Conservation (phyloP, 2,797 vertebrate species). For the Coranthus polyacanthus region DNA sequence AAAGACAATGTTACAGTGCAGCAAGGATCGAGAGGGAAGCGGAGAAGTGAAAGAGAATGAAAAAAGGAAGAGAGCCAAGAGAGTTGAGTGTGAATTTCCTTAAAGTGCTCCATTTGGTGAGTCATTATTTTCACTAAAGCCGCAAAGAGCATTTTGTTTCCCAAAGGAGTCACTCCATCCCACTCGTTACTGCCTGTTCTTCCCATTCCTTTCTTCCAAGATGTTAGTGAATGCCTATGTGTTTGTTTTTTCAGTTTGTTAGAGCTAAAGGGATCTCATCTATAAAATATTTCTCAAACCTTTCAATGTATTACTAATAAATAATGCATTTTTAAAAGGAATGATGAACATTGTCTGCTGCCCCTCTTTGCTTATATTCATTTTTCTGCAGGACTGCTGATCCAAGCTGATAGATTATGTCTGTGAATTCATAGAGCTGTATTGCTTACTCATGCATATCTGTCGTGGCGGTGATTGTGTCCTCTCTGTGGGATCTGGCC, state of each 20-base stretch:
- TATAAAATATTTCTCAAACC: constrained; percentile 48
- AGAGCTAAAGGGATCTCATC: constrained; percentile 32
- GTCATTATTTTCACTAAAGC: constrained; percentile 86
- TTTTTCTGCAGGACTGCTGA: constrained; percentile 57
- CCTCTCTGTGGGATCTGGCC: constrained; percentile 62
- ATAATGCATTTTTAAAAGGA: constrained; percentile 39
- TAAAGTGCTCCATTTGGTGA: constrained; percentile 86
- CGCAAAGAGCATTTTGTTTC: constrained; percentile 83
- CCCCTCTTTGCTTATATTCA: constrained; percentile 34
- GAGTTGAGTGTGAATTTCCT: constrained; percentile 83
- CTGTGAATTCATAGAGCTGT: constrained; percentile 50
- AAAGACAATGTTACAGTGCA: constrained; percentile 73
- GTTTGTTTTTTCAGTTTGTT: constrained; percentile 56
- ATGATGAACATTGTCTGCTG: constrained; percentile 32
- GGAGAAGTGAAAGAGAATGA: constrained; percentile 57
- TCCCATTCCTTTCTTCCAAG: constrained; percentile 39
- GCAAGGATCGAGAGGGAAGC: constrained; percentile 54
- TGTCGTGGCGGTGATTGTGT: constrained; percentile 63
- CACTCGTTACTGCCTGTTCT: constrained; percentile 43
- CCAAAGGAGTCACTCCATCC: constrained; percentile 70
- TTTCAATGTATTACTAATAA: constrained; percentile 37
- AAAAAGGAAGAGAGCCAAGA: constrained; percentile 71
- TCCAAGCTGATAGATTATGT: constrained; percentile 66
- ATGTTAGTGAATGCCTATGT: constrained; percentile 58
- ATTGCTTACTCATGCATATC: constrained; percentile 74